Evolutionary conservation across 2,888 invertebrate genomes (phyloP), one percentile per base, ranked within the genome.

Genomic region (Hydriomena furcata): DNA sequence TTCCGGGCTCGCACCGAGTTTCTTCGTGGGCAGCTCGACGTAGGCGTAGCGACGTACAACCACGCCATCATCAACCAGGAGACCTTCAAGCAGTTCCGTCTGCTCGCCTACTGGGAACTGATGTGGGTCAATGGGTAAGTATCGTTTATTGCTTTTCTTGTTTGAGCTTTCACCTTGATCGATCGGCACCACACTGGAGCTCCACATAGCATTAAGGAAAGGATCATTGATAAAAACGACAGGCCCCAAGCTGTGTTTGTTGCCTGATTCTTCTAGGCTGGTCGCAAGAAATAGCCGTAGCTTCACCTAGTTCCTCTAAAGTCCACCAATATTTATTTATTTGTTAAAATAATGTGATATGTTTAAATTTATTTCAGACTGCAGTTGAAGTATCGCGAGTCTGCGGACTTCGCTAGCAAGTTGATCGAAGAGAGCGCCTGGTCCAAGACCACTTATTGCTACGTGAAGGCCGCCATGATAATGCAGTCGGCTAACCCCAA

Each of bases 101-200:
- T 98, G 74, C 84, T 98, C 2, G 97, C 98, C 79, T 97, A 94
- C 76, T 99, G 98, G 98, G 98, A 98, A 76, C 91, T 98, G 24
- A 93, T 97, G 91, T 98, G 97, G 97, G 93, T 96, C 1, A 93
- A 96, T 72, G 94, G 95, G 95, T 95, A 80, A n/a, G 52, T 37
- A 20, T 25, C 7, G 7, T 21, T 6, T 8, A n/a, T 12, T n/a
- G n/a, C 7, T 2, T 7, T 8, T 7, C 11, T 20, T 25, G 5
- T 21, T 34, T 25, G 3, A 24, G 0, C 17, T 3, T 17, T 23
- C 2, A 1, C 8, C 1, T 6, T 35, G n/a, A n/a, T n/a, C n/a
- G n/a, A n/a, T n/a, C n/a, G n/a, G n/a, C n/a, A n/a, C n/a, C n/a
- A n/a, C n/a, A n/a, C n/a, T n/a, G n/a, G n/a, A n/a, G n/a, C n/a